Base-by-base conservation (phyloP, 2,113 vertebrate species). In the Apteryx mantelli region DNA sequence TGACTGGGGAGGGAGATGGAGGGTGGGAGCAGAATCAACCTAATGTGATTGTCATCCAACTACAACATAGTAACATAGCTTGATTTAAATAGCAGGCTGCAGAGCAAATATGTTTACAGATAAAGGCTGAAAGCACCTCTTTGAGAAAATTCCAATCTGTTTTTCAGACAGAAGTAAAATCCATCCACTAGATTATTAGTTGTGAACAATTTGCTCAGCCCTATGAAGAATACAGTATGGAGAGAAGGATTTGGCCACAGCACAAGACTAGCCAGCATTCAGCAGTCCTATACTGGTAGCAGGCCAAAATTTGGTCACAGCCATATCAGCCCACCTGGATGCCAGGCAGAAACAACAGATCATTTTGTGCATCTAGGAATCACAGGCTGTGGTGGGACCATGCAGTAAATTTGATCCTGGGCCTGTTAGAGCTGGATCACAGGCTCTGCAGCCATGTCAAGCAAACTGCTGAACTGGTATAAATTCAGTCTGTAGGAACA, bases 141-240 rank as follows among this genome's bases (percentile, higher is more conserved):
- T 97, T 93, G 93, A 96, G 86, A 91, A 96, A 95, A 96, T 92
- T 91, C 91, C 92, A 38, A 81, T 93, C 75, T 93, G 55, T 53
- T 94, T 97, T 73, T 88, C 88, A 95, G 79, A 93, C 46, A 78
- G 89, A 95, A 93, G 60, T 71, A 52, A 95, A 97, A 95, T 83
- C n/a, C 50, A 88, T 93, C 64, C 89, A 76, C 64, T 53, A 64
- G 88, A 95, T 91, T 91, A 93, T 71, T 70, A 96, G 42, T 61
- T 84, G 55, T 76, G 88, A 96, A 84, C 0, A 0, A 86, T 86
- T 96, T 94, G 81, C 71, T 93, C 83, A 75, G 38, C 91, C 78
- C 86, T 93, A 25, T 34, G 52, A 69, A 93, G 71, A 88, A 71
- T n/a, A 44, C 19, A 44, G 48, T 25, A 79, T 20, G n/a, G 46